Evolutionary conservation across 2,113 vertebrate genomes (phyloP).

Genomic region (Percopsis transmontana): DNA sequence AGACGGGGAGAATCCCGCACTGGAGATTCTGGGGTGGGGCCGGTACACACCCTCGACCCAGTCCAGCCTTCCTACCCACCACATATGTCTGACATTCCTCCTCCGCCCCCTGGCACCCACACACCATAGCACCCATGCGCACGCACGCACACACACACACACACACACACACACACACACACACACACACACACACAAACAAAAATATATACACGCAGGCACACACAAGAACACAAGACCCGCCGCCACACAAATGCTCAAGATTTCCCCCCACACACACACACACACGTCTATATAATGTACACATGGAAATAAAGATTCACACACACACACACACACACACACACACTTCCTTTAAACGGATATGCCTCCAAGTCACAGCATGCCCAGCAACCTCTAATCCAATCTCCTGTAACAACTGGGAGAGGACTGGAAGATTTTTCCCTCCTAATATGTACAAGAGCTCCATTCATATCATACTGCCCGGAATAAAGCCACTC

Average conservation of each 20-base stretch:
- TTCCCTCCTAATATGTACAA: background rate
- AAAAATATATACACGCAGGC: background rate
- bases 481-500: background rate
- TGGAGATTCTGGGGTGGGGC: slow-evolving; percentile 10
- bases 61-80: background rate
- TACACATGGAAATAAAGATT: slow-evolving; percentile 1
- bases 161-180: slow-evolving; percentile 1
- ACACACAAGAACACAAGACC: background rate
- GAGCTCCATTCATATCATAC: slow-evolving; percentile 24
- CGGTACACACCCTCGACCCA: slow-evolving; percentile 59
- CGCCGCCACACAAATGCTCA: slow-evolving; percentile 2
- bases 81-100: background rate
- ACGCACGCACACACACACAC: slow-evolving; percentile 1
- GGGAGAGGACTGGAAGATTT: slow-evolving; percentile 22
- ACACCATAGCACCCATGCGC: background rate
- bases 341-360: slow-evolving; percentile 41
- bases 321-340: slow-evolving; percentile 12
- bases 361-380: slow-evolving; percentile 50
- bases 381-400: slow-evolving; percentile 53
- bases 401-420: slow-evolving; percentile 62
- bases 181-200: slow-evolving; percentile 1
- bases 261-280: slow-evolving; percentile 3
- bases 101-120: background rate
- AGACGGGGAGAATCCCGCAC: slow-evolving; percentile 56
- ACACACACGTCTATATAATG: slow-evolving; percentile 17